Percentiles rank a stretch among this genome's conserved stretches.
Evolutionary conservation across 1,140 invertebrate species (phyloP).

Genomic region (Nebria ingens): DNA sequence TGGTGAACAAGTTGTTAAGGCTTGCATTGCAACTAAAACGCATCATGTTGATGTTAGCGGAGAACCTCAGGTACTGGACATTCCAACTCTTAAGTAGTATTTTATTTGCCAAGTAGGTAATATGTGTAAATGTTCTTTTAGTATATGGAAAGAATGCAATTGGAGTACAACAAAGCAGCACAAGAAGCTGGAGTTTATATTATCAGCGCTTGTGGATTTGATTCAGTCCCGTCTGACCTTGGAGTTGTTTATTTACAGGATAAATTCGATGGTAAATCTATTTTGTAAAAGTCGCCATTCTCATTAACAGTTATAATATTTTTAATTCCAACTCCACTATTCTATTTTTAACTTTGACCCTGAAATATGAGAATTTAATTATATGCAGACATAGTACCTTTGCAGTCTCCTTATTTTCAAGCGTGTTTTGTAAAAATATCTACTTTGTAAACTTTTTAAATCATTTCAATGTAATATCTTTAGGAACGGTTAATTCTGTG

Average conservation of each 20-base stretch:
- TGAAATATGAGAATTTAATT: slow-evolving; percentile 14
- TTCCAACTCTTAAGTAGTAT: neutral
- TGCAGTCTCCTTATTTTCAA: no score
- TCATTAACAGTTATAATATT: no score
- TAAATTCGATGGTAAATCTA: slow-evolving; percentile 53
- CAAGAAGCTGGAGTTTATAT: slow-evolving; percentile 69
- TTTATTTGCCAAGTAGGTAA: neutral
- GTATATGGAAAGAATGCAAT: slow-evolving; percentile 79
- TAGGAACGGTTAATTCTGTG: slow-evolving; percentile 61
- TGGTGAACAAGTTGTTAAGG: slow-evolving; percentile 85
- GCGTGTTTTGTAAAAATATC: no score
- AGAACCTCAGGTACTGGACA: slow-evolving; percentile 56
- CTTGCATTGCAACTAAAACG: slow-evolving; percentile 69
- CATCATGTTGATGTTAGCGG: slow-evolving; percentile 88
- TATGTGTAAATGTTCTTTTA: slow-evolving; percentile 33
- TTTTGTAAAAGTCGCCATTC: no score
- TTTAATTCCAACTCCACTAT: no score
- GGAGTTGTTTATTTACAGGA: slow-evolving; percentile 64
- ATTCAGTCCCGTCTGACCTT: slow-evolving; percentile 78
- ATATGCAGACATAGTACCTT: no score
- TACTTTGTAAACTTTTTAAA: no score
- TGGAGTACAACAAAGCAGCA: slow-evolving; percentile 68
- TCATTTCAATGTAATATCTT: no score
- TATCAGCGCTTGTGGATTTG: slow-evolving; percentile 84
- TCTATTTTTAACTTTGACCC: no score